A percentile compares a stretch with the other conserved stretches of the same genome.
These are phyloP conservation scores for Agelaius phoeniceus DNA, from an alignment of 2,113 vertebrate genomes.

Conservation along the genomic window DNA sequence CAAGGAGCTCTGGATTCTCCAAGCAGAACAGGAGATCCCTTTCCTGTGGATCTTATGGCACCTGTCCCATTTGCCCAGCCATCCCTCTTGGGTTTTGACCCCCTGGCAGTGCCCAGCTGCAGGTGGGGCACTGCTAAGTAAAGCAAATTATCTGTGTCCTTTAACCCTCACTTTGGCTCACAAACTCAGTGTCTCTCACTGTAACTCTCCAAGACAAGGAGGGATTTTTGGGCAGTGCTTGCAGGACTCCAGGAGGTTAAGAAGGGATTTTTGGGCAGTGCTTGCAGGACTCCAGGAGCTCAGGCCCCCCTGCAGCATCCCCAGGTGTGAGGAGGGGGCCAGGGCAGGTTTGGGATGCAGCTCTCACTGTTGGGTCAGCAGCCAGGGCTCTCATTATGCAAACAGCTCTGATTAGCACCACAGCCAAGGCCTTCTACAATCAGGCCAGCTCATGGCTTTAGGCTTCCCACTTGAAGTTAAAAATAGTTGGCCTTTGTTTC, in stretches of 20 bases:
- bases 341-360: neutral
- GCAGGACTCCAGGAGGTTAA: neutral
- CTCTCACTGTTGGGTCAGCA: accelerated
- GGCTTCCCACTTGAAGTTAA: constrained; percentile 43
- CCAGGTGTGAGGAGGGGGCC: neutral
- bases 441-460: constrained; percentile 54
- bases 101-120: accelerated
- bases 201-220: neutral
- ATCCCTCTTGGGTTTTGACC: neutral
- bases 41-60: accelerated
- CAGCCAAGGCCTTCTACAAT: neutral
- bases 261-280: neutral
- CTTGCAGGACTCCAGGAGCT: neutral
- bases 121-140: neutral
- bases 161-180: neutral
- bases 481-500: constrained; percentile 63
- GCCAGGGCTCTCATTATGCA: neutral
- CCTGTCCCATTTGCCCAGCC: neutral
- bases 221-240: neutral
- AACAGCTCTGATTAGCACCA: neutral
- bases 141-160: neutral
- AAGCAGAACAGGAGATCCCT: neutral
- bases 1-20: neutral
- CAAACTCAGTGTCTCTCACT: accelerated
- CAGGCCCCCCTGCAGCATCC: accelerated